phyloP scores from a whole-genome alignment of 2,113 vertebrate species.

The Tachysurus vachellii region DNA sequence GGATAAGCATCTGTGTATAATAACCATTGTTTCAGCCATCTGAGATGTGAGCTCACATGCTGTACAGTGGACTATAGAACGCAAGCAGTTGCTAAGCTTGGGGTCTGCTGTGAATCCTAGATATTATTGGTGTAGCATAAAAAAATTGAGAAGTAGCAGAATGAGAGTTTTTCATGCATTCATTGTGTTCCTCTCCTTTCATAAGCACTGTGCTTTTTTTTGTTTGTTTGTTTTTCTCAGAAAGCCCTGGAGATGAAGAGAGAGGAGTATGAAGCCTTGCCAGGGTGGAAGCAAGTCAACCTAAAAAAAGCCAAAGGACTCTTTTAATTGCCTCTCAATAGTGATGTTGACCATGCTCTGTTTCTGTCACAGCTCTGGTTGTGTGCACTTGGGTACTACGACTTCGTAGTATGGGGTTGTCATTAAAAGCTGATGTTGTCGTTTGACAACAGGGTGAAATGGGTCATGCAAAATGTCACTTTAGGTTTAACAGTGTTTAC shows the following conservation, averaged over 20 bases:
- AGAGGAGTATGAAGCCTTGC: constrained; percentile 86
- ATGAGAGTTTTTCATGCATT: not conserved
- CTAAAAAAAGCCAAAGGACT: constrained; percentile 95
- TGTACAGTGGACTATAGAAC: not conserved
- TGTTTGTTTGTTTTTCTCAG: too few species aligned
- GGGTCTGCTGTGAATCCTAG: not conserved
- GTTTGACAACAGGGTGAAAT: constrained; percentile 17
- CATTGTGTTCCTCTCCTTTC: not conserved
- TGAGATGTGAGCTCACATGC: not conserved
- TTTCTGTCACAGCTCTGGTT: constrained; percentile 16
- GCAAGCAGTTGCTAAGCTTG: not conserved
- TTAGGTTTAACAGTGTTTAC: constrained; percentile 26
- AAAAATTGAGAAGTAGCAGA: not conserved
- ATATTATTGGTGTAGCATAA: not conserved
- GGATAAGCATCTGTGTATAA: not conserved
- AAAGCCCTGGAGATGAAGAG: constrained; percentile 87
- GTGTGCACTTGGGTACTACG: constrained; percentile 20
- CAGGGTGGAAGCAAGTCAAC: constrained; percentile 96
- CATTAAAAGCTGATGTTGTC: not conserved
- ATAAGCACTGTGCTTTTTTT: not conserved
- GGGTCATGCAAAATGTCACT: constrained; percentile 43
- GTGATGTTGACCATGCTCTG: constrained; percentile 14
- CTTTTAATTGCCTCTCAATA: constrained; percentile 74
- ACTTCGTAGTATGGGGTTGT: not conserved
- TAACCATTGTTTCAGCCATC: not conserved